phyloP scores from a whole-genome alignment of 1,140 invertebrate species.

The Brachionus asplanchnoidis region DNA sequence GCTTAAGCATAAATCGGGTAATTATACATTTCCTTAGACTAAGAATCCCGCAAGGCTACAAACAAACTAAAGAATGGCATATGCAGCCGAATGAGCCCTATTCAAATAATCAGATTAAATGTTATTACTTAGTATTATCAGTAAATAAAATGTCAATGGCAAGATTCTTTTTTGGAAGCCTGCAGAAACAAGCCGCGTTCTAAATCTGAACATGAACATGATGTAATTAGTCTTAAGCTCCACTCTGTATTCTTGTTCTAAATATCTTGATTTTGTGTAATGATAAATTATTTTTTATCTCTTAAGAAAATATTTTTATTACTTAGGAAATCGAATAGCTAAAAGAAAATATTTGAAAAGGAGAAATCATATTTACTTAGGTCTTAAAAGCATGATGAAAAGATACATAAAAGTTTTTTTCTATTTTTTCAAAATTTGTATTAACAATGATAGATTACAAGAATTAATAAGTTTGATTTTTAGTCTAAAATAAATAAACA shows the following conservation, averaged over 20 bases:
- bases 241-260: not conserved
- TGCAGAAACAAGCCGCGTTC: not conserved
- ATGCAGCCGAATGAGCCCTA: not conserved
- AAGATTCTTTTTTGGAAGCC: not conserved
- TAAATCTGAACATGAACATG: not conserved
- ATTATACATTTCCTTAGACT: not conserved
- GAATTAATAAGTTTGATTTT: constrained; percentile 9
- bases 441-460: not conserved
- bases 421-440: not conserved
- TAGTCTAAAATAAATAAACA: not conserved
- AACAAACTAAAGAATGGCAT: not conserved
- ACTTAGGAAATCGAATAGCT: not conserved
- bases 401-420: constrained; percentile 3
- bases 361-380: not conserved
- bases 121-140: not conserved
- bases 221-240: not conserved
- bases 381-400: not conserved
- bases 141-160: not conserved
- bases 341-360: not conserved
- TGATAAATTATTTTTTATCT: not conserved
- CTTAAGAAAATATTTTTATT: not conserved
- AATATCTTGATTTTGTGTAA: not conserved
- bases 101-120: not conserved
- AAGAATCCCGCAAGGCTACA: not conserved
- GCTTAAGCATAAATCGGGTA: not conserved